phyloP scores from a whole-genome alignment of 2,888 invertebrate species.

The Scaptomyza parva region DNA sequence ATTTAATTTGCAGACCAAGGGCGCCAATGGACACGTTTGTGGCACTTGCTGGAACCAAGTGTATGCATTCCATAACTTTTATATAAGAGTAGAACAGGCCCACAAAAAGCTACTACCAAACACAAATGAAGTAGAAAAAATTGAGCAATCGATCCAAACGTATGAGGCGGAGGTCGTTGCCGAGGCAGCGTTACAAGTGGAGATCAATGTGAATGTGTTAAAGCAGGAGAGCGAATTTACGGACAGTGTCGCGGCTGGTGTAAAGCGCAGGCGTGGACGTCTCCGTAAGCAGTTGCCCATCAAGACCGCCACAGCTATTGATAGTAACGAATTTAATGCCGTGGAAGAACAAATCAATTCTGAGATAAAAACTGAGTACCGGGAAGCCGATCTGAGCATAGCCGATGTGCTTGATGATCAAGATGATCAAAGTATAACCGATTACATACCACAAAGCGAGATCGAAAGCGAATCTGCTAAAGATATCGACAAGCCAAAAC shows the following conservation, averaged over 20 bases:
- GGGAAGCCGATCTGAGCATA: too few species aligned
- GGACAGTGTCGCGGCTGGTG: constrained; percentile 60
- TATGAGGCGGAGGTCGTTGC: neutral
- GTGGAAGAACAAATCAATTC: too few species aligned
- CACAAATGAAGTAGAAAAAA: neutral
- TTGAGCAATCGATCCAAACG: neutral
- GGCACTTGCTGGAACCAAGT: constrained; percentile 71
- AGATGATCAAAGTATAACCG: too few species aligned
- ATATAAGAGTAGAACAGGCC: constrained; percentile 67
- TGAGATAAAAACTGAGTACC: too few species aligned
- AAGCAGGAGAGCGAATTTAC: constrained; percentile 32
- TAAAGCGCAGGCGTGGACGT: constrained; percentile 71
- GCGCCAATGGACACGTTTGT: constrained; percentile 54
- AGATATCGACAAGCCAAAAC: too few species aligned
- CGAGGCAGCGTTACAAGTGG: neutral
- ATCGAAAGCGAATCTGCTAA: too few species aligned
- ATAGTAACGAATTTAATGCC: too few species aligned
- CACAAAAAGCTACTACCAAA: constrained; percentile 34
- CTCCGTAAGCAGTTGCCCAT: constrained; percentile 40
- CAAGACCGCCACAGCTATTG: too few species aligned
- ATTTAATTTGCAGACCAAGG: constrained; percentile 34
- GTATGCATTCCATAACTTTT: constrained; percentile 77
- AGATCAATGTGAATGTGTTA: constrained; percentile 19
- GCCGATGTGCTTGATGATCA: too few species aligned
- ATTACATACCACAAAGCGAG: too few species aligned